A percentile compares a stretch with the other conserved stretches of the same genome.
Conservation (phyloP, 2,113 vertebrate species). For the Loxodonta africana region DNA sequence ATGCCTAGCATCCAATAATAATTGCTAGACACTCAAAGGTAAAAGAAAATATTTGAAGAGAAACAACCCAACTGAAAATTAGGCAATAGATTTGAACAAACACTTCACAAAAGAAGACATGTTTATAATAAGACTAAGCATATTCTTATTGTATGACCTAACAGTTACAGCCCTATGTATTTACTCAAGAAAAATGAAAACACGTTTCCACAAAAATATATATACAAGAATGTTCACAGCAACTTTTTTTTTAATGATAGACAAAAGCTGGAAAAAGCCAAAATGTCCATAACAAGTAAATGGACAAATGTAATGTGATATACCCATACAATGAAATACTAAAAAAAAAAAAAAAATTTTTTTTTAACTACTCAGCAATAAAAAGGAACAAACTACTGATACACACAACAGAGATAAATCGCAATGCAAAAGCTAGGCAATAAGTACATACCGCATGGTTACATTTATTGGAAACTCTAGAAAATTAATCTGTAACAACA, state of each 20-base stretch:
- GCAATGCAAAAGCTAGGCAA: not conserved
- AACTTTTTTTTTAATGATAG: not conserved
- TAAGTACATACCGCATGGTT: not conserved
- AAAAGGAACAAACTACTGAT: not conserved
- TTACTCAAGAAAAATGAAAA: not conserved
- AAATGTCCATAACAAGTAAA: too few species aligned
- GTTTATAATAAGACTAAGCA: not conserved
- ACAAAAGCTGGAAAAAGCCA: not conserved
- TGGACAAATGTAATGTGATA: too few species aligned
- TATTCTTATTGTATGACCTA: too few species aligned
- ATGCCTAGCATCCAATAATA: not conserved
- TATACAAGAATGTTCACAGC: not conserved
- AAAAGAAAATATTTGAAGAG: not conserved
- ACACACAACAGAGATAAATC: not conserved
- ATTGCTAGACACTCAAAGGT: not conserved
- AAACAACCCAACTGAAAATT: not conserved
- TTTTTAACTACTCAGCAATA: not conserved
- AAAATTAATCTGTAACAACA: not conserved
- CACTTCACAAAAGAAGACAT: not conserved
- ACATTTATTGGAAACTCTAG: not conserved
- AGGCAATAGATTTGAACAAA: not conserved
- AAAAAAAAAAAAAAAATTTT: too few species aligned
- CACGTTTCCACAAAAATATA: not conserved
- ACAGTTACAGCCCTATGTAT: too few species aligned
- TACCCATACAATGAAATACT: not conserved